phyloP scores from a whole-genome alignment of 2,888 invertebrate species.

The Antheraea yamamai region DNA sequence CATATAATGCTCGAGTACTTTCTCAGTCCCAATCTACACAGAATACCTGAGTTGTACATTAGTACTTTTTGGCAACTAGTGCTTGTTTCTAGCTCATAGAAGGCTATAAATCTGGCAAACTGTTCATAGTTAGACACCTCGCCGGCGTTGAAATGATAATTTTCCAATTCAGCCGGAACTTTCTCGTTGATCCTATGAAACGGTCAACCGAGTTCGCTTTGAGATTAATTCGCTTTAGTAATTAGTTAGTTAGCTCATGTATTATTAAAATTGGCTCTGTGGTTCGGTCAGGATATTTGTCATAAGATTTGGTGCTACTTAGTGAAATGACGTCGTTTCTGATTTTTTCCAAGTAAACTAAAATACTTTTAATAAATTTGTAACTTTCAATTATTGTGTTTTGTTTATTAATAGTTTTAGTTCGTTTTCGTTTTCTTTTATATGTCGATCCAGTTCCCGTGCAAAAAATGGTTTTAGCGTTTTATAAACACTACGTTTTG shows the following conservation, averaged over 20 bases:
- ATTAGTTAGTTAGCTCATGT: conserved; percentile 11
- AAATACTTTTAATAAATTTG: background rate
- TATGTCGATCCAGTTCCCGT: no score
- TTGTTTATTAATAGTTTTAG: no score
- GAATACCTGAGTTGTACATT: background rate
- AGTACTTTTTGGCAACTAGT: background rate
- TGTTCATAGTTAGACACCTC: conserved; percentile 15
- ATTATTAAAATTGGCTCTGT: conserved; percentile 1
- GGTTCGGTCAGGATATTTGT: background rate
- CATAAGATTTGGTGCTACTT: background rate
- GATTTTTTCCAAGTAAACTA: background rate
- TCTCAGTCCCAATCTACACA: background rate
- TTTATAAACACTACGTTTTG: no score
- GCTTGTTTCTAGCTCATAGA: background rate
- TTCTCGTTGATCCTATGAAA: conserved; percentile 16
- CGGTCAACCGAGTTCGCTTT: conserved; percentile 15
- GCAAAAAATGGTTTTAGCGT: no score
- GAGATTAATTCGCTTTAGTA: conserved; percentile 13
- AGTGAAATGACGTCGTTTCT: background rate
- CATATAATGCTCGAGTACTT: background rate
- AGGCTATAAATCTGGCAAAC: conserved; percentile 17
- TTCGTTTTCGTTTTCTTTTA: no score
- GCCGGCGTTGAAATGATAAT: conserved; percentile 13
- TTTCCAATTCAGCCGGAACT: conserved; percentile 16
- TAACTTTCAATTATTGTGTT: no score